Evolutionary conservation across 2,113 vertebrate genomes (phyloP).

Genomic region (Malurus elegans): DNA sequence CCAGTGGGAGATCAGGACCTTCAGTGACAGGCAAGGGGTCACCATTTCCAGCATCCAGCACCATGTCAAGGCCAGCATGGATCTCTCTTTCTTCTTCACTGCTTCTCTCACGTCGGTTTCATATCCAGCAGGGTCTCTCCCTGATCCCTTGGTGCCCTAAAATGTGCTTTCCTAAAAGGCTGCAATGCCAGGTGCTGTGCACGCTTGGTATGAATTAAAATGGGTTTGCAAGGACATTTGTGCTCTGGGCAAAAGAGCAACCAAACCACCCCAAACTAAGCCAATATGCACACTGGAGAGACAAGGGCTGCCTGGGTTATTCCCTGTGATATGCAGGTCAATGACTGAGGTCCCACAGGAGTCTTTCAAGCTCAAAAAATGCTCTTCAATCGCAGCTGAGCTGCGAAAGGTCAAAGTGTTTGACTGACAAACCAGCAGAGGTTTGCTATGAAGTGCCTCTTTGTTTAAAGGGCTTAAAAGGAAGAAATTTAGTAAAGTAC

Average conservation of each 20-base stretch:
- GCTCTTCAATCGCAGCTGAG: not conserved
- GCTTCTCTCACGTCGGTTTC: not conserved
- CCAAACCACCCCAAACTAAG: not conserved
- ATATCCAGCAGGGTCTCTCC: not conserved
- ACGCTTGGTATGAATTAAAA: not conserved
- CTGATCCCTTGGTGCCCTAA: not conserved
- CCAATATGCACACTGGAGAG: rapidly evolving
- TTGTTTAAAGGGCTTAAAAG: conserved; percentile 32
- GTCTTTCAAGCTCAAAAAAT: not conserved
- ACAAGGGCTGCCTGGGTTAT: not conserved
- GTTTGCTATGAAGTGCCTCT: not conserved
- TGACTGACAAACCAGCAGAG: not conserved
- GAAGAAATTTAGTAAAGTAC: not conserved
- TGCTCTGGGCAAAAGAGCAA: not conserved
- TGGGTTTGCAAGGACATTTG: not conserved
- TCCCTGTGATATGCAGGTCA: not conserved
- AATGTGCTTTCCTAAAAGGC: not conserved
- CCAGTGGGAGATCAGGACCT: not conserved
- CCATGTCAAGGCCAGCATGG: rapidly evolving
- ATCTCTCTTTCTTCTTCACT: not conserved
- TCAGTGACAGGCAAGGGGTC: not conserved
- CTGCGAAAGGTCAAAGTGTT: not conserved
- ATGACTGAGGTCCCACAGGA: not conserved
- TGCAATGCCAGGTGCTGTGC: not conserved
- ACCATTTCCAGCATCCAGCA: not conserved